These are phyloP conservation scores for Drosophila bocki DNA, from an alignment of 1,140 invertebrate genomes.

Conservation along the genomic window DNA sequence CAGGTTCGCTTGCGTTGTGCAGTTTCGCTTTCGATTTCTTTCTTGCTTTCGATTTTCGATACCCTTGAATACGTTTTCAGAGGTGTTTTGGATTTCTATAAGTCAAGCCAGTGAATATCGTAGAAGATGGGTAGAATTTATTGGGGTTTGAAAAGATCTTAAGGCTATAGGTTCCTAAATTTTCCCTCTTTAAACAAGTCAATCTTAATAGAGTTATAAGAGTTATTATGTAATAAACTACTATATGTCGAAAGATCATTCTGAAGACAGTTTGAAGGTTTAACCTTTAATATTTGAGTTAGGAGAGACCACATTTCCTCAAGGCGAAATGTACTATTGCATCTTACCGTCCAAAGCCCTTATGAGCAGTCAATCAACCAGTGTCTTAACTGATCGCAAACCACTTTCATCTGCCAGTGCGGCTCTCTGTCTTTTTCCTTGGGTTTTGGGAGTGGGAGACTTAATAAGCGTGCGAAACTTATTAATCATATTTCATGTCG, in stretches of 20 bases:
- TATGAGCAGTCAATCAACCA: conserved; percentile 60
- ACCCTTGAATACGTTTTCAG: conserved; percentile 64
- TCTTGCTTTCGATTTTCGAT: conserved; percentile 75
- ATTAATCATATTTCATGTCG: conserved; percentile 74
- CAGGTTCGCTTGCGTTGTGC: conserved; percentile 39
- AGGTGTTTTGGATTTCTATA: conserved; percentile 27
- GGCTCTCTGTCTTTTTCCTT: conserved; percentile 22
- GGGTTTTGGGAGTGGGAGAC: conserved; percentile 27
- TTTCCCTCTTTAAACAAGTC: neutral
- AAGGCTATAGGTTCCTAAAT: neutral
- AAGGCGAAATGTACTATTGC: neutral
- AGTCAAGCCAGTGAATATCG: neutral
- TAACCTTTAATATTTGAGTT: neutral
- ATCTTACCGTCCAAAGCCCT: conserved; percentile 2
- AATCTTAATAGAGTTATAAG: neutral
- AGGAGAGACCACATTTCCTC: neutral
- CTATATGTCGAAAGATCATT: neutral
- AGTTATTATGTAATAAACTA: neutral
- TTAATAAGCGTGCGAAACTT: conserved; percentile 80
- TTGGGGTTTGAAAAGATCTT: neutral
- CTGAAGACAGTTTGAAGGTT: neutral
- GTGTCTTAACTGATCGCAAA: conserved; percentile 46
- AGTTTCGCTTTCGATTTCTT: conserved; percentile 78
- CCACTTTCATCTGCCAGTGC: conserved; percentile 53
- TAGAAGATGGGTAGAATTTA: too few species aligned